Percentiles rank a stretch among this genome's conserved stretches.
Conservation (phyloP, 2,113 vertebrate genomes). For the Hylia prasina region DNA sequence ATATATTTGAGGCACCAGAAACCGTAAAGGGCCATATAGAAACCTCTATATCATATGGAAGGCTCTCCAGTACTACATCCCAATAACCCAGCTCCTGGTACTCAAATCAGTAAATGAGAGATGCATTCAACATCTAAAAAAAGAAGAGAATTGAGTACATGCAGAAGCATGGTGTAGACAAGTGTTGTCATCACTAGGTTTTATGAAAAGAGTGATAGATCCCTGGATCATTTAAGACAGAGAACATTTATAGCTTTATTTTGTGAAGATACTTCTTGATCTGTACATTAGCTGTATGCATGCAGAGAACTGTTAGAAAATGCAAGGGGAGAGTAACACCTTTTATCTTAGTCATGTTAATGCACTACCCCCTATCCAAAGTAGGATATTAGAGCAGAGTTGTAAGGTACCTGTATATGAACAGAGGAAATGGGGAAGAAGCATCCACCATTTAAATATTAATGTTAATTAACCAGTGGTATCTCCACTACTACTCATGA, state of each 20-base stretch:
- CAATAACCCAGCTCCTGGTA: background rate
- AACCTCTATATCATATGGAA: background rate
- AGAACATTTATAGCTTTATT: background rate
- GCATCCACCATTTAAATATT: too few species aligned
- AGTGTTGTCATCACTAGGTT: background rate
- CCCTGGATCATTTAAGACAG: background rate
- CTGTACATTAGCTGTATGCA: fast-evolving
- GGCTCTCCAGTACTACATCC: background rate
- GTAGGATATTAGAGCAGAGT: background rate
- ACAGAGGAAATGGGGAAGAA: too few species aligned
- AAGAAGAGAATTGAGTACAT: background rate
- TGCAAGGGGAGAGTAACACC: background rate
- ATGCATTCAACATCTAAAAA: fast-evolving
- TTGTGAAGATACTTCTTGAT: background rate
- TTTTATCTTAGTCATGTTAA: background rate
- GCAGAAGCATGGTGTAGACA: background rate
- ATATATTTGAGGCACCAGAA: background rate
- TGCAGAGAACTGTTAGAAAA: background rate
- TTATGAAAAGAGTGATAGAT: background rate
- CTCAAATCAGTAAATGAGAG: background rate
- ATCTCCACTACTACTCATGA: too few species aligned
- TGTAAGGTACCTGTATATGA: too few species aligned
- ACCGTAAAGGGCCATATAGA: background rate
- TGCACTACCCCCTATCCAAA: background rate
- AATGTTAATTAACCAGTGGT: background rate